Evolutionary conservation across 1,140 invertebrate species (phyloP).

Genomic region (Acyrthosiphon pisum): DNA sequence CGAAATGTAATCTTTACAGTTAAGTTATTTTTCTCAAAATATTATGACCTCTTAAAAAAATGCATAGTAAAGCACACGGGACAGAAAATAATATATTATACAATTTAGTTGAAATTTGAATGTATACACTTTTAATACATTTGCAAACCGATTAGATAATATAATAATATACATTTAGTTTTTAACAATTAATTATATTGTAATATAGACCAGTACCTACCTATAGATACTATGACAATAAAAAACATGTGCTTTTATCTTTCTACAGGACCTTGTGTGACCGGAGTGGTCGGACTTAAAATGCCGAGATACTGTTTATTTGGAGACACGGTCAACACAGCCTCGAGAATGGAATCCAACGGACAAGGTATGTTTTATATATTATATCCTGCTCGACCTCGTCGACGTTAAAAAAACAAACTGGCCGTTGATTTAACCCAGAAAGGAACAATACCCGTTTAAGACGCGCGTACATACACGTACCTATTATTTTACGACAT

Average conservation of each 20-base stretch:
- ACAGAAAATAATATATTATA: not conserved
- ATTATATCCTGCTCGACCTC: not conserved
- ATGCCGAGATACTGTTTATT: slow-evolving; percentile 79
- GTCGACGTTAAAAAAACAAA: not conserved
- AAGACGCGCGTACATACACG: not conserved
- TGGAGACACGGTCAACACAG: slow-evolving; percentile 94
- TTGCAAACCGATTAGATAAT: not conserved
- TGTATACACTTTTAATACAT: not conserved
- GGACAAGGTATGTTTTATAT: slow-evolving; percentile 70
- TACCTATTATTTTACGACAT: not conserved
- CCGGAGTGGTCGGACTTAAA: slow-evolving; percentile 59
- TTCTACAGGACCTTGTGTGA: slow-evolving; percentile 59
- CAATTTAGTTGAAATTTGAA: not conserved
- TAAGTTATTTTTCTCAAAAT: not conserved
- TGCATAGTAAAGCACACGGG: not conserved
- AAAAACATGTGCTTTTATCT: not conserved
- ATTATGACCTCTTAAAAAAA: not conserved
- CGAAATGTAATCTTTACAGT: not conserved
- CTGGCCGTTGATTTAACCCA: not conserved
- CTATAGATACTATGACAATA: too few relatives aligned
- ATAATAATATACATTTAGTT: not conserved
- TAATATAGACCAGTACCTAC: not conserved
- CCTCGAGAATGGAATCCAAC: slow-evolving; percentile 93
- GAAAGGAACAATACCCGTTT: not conserved
- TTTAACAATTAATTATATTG: not conserved